These are phyloP conservation scores for Pseudomyrmex pallidus DNA, from an alignment of 1,140 invertebrate genomes.

Conservation along the genomic window DNA sequence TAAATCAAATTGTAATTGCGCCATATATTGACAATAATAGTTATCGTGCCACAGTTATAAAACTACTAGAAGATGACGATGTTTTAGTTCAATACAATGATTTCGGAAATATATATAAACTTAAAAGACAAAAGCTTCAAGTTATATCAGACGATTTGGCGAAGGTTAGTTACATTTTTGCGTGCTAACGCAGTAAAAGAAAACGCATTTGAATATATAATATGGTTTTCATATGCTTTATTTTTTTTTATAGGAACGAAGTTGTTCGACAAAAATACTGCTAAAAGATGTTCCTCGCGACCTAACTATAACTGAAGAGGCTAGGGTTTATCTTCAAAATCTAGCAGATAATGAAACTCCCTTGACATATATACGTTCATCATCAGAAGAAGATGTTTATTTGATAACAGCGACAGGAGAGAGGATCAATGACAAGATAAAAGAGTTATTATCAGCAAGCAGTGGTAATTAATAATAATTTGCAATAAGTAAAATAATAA, in stretches of 20 bases:
- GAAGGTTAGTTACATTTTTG: slow-evolving; percentile 58
- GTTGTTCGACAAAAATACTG: slow-evolving; percentile 65
- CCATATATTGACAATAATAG: slow-evolving; percentile 78
- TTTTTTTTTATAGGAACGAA: slow-evolving; percentile 51
- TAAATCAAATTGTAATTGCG: slow-evolving; percentile 78
- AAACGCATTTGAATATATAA: slow-evolving; percentile 8
- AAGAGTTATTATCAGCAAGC: slow-evolving; percentile 70
- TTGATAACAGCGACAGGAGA: slow-evolving; percentile 67
- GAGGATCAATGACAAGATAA: slow-evolving; percentile 76
- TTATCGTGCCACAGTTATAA: slow-evolving; percentile 79
- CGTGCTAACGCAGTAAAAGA: not conserved
- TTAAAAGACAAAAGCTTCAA: slow-evolving; percentile 68
- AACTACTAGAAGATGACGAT: slow-evolving; percentile 63
- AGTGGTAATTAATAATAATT: slow-evolving; percentile 62
- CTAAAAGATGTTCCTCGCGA: slow-evolving; percentile 76
- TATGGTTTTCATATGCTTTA: not conserved
- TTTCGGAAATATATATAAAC: slow-evolving; percentile 78
- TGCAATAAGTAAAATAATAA: not conserved
- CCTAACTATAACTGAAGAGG: slow-evolving; percentile 74
- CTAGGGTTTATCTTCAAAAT: slow-evolving; percentile 68
- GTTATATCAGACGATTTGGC: slow-evolving; percentile 74
- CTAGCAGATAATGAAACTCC: slow-evolving; percentile 68
- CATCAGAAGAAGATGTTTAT: slow-evolving; percentile 72
- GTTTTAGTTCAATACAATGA: slow-evolving; percentile 77
- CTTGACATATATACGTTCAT: slow-evolving; percentile 70